Percentiles rank a stretch among this genome's conserved stretches.
These are phyloP conservation scores for Pristionchus arcanus DNA, from an alignment of 2,888 invertebrate genomes.

Conservation along the genomic window DNA sequence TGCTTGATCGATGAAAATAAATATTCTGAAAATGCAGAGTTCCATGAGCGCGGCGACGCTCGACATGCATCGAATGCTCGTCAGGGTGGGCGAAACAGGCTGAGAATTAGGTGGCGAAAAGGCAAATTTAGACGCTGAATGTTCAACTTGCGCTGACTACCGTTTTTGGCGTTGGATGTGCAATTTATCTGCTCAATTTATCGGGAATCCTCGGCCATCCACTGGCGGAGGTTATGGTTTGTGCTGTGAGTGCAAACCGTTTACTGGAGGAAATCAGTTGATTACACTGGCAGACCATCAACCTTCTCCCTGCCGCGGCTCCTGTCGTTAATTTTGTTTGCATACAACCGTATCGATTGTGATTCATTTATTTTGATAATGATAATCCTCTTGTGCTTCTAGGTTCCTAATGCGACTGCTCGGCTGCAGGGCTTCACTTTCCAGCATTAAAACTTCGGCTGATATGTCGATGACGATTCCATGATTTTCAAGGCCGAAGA, in stretches of 20 bases:
- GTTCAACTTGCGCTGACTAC: neutral
- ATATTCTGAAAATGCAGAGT: neutral
- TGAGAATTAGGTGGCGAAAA: neutral
- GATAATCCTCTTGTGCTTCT: too few species aligned
- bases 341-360: neutral
- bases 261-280: neutral
- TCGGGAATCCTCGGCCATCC: neutral
- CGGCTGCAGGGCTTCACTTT: neutral
- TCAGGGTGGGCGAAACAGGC: neutral
- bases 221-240: neutral
- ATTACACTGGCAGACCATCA: neutral
- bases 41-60: neutral
- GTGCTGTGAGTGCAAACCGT: neutral
- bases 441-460: neutral
- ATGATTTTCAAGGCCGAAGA: too few species aligned
- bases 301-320: neutral
- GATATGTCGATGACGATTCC: neutral
- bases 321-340: neutral
- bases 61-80: constrained; percentile 1
- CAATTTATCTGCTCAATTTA: neutral
- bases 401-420: neutral
- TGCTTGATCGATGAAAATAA: neutral
- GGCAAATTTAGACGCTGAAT: neutral
- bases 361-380: neutral
- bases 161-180: neutral